phyloP scores from a whole-genome alignment of 2,113 vertebrate genomes.

The Campylomormyrus tamandua region DNA sequence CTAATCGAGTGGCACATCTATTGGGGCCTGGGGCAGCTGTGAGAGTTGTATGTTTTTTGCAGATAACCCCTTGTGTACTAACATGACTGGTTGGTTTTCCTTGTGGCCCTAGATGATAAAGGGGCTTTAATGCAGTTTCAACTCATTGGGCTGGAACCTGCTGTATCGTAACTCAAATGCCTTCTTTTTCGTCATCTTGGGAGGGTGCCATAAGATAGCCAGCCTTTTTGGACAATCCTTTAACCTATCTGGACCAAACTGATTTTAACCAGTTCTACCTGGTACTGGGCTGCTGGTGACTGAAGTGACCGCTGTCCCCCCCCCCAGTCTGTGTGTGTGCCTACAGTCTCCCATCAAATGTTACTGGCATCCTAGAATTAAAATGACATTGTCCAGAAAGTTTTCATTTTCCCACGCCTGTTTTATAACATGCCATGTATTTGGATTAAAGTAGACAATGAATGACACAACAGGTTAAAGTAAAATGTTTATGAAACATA shows the following conservation, averaged over 20 bases:
- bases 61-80: not conserved
- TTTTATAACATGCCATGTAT: not conserved
- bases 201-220: not conserved
- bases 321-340: not conserved
- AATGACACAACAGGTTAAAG: not conserved
- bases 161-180: not conserved
- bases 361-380: not conserved
- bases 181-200: not conserved
- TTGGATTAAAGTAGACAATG: not conserved
- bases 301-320: not conserved
- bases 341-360: not conserved
- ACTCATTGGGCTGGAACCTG: not conserved
- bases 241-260: not conserved
- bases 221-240: not conserved
- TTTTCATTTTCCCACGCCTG: not conserved
- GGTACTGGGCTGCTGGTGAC: not conserved
- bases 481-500: not conserved
- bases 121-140: not conserved
- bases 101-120: not conserved
- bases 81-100: not conserved
- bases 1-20: constrained; percentile 1
- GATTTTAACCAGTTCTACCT: not conserved
- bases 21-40: not conserved
- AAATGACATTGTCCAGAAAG: not conserved
- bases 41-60: not conserved